Percentiles rank a stretch among this genome's conserved stretches.
Conservation (phyloP, 2,888 invertebrate genomes). For the Rhagonycha fulva region DNA sequence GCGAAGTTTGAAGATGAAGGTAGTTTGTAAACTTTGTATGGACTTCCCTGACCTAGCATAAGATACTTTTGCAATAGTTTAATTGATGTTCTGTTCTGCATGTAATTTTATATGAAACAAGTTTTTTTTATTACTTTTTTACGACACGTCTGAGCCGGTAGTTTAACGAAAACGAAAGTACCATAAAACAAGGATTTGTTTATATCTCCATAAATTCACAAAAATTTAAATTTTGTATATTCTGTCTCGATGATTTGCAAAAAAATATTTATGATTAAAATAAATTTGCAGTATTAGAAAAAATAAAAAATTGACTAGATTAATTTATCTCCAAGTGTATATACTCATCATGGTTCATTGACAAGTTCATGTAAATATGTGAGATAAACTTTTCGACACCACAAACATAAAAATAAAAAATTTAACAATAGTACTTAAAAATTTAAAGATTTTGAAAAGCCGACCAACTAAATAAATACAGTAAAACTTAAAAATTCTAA, state of each 20-base stretch:
- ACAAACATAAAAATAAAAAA: neutral
- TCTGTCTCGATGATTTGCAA: neutral
- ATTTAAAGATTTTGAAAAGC: neutral
- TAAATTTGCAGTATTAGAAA: neutral
- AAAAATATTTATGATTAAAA: neutral
- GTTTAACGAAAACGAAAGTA: constrained; percentile 20
- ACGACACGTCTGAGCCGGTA: constrained; percentile 8
- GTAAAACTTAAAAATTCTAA: neutral
- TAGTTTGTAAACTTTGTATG: constrained; percentile 36
- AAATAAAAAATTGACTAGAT: neutral
- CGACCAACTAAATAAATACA: neutral
- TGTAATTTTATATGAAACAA: constrained; percentile 24
- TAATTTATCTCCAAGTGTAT: neutral
- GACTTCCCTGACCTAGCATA: constrained; percentile 36
- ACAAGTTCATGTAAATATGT: neutral
- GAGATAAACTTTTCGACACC: neutral
- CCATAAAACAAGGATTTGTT: constrained; percentile 11
- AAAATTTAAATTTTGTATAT: neutral
- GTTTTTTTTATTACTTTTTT: constrained; percentile 26
- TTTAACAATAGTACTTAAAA: neutral
- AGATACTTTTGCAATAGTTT: constrained; percentile 33
- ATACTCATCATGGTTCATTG: neutral
- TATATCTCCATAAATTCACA: neutral
- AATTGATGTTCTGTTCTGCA: constrained; percentile 29
- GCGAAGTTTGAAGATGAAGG: constrained; percentile 33